Base-by-base conservation (phyloP, 1,140 invertebrate species). In the Caenorhabditis brenneri region DNA sequence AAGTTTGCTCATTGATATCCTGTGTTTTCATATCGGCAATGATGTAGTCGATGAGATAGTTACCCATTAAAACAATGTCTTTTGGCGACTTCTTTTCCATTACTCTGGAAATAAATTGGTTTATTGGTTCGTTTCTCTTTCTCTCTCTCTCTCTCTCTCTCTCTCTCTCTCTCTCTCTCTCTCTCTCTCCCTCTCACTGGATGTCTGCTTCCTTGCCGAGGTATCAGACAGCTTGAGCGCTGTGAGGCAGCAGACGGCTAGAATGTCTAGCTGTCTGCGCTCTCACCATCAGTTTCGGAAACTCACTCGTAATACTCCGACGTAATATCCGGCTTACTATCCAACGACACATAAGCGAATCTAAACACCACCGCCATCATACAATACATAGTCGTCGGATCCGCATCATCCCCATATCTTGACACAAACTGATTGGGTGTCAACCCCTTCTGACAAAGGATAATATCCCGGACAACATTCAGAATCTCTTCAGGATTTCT, bases 31-130 rank as follows among this genome's bases (percentile, higher is more conserved):
- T 42, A 48, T 74, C 60, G 2, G 42, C 60, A 27, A 49, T 83
- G 6, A 83, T 74, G n/a, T 51, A 83, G 19, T 83, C 81, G 19
- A 83, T 33, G 12, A 83, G 42, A 48, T 74, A 49, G 65, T 74
- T 83, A 6, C 60, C 81, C 46, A 74, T 83, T 10, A 74, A n/a
- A 2, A 83, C 74, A 39, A 74, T 51, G 10, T 83, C 81, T 31
- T 83, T 83, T 15, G 60, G 42, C 27, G 39, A 31, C 39, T 74
- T 49, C 19, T 83, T 46, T 19, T 83, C 81, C 81, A 83, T 48
- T 12, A 83, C 60, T 39, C 81, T 82, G 55, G n/a, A n/a, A 65
- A 82, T n/a, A 33, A 55, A 24, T 5, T 19, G 7, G 24, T 27
- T 29, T 2, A 42, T 74, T n/a, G n/a, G n/a, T n/a, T n/a, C n/a